Percentiles rank a stretch among this genome's conserved stretches.
Evolutionary conservation across 2,888 invertebrate species (phyloP).

Genomic region (Encarsia formosa): DNA sequence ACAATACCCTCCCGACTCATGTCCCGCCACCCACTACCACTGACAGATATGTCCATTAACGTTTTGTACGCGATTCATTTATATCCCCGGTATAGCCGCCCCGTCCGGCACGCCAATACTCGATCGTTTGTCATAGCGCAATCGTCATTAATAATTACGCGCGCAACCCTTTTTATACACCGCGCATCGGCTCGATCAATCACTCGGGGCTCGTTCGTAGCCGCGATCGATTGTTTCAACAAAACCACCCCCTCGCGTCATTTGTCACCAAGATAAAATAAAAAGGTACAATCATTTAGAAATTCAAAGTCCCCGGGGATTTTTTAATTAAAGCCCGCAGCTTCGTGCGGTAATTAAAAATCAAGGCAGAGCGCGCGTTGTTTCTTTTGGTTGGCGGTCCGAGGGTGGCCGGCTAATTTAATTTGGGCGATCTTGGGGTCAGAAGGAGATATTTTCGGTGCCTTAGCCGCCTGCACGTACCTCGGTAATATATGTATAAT

Average conservation of each 20-base stretch:
- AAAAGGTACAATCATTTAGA: conserved; percentile 19
- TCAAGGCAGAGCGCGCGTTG: conserved; percentile 21
- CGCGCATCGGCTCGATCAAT: neutral
- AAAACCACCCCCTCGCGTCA: neutral
- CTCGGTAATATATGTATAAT: conserved; percentile 48
- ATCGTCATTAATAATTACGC: conserved; percentile 24
- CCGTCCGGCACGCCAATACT: conserved; percentile 43
- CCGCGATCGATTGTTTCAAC: conserved; percentile 7
- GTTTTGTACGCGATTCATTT: conserved; percentile 49
- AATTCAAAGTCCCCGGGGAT: conserved; percentile 24
- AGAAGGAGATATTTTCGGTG: conserved; percentile 1
- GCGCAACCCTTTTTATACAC: conserved; percentile 16
- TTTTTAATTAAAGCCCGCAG: conserved; percentile 28
- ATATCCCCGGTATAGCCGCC: conserved; percentile 34
- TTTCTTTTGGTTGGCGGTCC: conserved; percentile 3
- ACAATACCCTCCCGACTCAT: conserved; percentile 47
- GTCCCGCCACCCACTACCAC: conserved; percentile 45
- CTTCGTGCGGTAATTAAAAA: conserved; percentile 28
- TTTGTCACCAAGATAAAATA: conserved; percentile 1
- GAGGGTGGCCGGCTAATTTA: conserved; percentile 17
- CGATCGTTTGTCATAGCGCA: conserved; percentile 27
- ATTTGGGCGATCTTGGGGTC: conserved; percentile 28
- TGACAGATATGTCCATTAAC: conserved; percentile 47
- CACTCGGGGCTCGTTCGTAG: too few relatives aligned
- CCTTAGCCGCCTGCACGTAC: conserved; percentile 11